Conservation (phyloP, 2,888 invertebrate species). For the Masnerella sp. region DNA sequence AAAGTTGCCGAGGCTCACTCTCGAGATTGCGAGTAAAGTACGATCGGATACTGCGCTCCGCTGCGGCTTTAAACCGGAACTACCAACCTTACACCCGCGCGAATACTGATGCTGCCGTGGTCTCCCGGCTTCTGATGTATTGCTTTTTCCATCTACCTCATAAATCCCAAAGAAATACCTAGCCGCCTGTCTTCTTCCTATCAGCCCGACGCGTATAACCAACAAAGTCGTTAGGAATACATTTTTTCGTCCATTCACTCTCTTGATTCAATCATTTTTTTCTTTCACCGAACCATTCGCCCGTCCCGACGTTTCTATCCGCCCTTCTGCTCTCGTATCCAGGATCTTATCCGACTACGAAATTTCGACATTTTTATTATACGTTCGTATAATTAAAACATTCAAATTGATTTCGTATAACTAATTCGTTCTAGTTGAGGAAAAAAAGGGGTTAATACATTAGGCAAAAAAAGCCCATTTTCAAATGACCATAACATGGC, state of each 20-base stretch:
- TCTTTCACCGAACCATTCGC: too few relatives aligned
- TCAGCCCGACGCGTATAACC: conserved; percentile 34
- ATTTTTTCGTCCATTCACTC: conserved; percentile 37
- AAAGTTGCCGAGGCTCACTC: conserved; percentile 59
- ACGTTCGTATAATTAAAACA: too few relatives aligned
- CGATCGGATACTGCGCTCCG: conserved; percentile 59
- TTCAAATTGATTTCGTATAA: too few relatives aligned
- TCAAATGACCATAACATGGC: too few relatives aligned
- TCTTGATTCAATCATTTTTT: conserved; percentile 18
- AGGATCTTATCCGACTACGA: too few relatives aligned
- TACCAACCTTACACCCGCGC: conserved; percentile 53
- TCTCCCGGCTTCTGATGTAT: conserved; percentile 54
- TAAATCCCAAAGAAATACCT: conserved; percentile 58
- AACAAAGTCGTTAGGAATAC: conserved; percentile 51
- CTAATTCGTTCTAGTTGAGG: too few relatives aligned
- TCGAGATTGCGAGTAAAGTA: conserved; percentile 63
- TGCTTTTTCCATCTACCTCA: conserved; percentile 54
- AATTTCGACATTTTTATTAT: too few relatives aligned
- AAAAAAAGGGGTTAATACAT: too few relatives aligned
- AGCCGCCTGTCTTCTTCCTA: conserved; percentile 37
- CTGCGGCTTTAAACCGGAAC: conserved; percentile 54
- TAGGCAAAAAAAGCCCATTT: too few relatives aligned
- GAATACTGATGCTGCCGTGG: conserved; percentile 55
- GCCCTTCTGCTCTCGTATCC: too few relatives aligned
- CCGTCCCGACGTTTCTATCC: too few relatives aligned